A percentile compares a stretch with the other conserved stretches of the same genome.
phyloP scores from a whole-genome alignment of 2,888 invertebrate species.

The Apoda limacodes region DNA sequence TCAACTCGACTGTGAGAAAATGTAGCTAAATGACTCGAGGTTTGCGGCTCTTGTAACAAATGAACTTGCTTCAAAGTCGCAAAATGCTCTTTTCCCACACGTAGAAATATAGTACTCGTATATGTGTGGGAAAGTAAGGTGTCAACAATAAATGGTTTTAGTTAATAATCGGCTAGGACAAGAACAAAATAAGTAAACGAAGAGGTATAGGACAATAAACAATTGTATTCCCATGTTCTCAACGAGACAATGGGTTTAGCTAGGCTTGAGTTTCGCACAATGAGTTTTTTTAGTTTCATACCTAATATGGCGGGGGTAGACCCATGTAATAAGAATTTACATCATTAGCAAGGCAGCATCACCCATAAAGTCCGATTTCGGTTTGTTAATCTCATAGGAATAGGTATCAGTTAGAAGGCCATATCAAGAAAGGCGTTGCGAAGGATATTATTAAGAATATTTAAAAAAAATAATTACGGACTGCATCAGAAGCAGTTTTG shows the following conservation, averaged over 20 bases:
- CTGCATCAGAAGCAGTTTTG: too few species aligned
- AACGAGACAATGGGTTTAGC: slow-evolving; percentile 28
- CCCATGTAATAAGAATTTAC: too few species aligned
- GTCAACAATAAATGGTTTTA: slow-evolving; percentile 45
- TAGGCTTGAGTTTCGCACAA: slow-evolving; percentile 43
- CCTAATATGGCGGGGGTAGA: too few species aligned
- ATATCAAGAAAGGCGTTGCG: too few species aligned
- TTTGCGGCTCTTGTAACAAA: slow-evolving; percentile 50
- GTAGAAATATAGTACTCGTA: slow-evolving; percentile 27
- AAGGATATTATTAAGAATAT: too few species aligned
- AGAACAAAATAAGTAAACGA: too few species aligned
- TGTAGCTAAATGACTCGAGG: slow-evolving; percentile 34
- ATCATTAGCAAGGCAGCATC: too few species aligned
- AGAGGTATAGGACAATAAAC: slow-evolving; percentile 51
- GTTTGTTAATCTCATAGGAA: too few species aligned
- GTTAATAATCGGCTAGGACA: slow-evolving; percentile 55
- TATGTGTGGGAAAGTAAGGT: slow-evolving; percentile 54
- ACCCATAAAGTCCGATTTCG: too few species aligned
- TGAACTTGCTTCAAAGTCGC: slow-evolving; percentile 34
- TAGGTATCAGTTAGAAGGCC: too few species aligned
- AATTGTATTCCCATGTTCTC: slow-evolving; percentile 37
- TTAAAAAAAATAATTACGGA: too few species aligned
- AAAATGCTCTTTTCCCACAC: slow-evolving; percentile 52
- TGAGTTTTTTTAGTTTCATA: too few species aligned
- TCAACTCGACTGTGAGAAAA: slow-evolving; percentile 39